Conservation (phyloP, 2,888 invertebrate genomes). For the Azorinus chamasolen region DNA sequence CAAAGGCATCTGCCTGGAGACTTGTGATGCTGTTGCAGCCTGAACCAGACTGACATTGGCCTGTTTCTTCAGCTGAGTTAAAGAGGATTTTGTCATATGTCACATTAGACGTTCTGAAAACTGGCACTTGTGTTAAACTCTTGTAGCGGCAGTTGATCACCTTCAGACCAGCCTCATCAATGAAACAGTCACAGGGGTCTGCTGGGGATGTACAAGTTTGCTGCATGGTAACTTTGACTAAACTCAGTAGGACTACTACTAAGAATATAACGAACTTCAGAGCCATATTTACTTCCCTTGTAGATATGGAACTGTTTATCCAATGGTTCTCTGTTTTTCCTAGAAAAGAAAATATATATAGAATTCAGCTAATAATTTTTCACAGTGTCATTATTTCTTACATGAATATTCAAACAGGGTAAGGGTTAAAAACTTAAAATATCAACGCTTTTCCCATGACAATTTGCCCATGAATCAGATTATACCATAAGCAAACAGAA, state of each 20-base stretch:
- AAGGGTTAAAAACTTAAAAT: too few relatives aligned
- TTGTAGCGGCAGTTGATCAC: conserved; percentile 68
- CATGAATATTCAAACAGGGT: too few relatives aligned
- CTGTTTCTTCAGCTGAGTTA: conserved; percentile 23
- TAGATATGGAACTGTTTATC: too few relatives aligned
- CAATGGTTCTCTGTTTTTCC: too few relatives aligned
- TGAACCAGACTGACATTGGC: conserved; percentile 27
- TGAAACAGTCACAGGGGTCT: conserved; percentile 34
- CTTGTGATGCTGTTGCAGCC: conserved; percentile 63
- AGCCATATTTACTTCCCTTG: too few relatives aligned
- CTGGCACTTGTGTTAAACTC: conserved; percentile 44
- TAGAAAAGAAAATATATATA: too few relatives aligned
- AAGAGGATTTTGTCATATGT: conserved; percentile 70
- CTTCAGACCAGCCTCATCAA: background rate
- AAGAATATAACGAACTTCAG: too few relatives aligned
- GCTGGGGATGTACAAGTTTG: conserved; percentile 38
- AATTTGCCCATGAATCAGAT: too few relatives aligned
- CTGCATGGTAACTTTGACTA: background rate
- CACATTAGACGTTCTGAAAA: conserved; percentile 26
- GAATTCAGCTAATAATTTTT: too few relatives aligned
- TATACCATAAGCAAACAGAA: too few relatives aligned
- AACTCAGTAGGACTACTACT: background rate
- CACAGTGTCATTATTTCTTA: too few relatives aligned
- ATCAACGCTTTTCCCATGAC: too few relatives aligned
- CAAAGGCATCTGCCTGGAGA: conserved; percentile 89